phyloP scores from a whole-genome alignment of 2,113 vertebrate species.

The Phalacrocorax brasilianus region DNA sequence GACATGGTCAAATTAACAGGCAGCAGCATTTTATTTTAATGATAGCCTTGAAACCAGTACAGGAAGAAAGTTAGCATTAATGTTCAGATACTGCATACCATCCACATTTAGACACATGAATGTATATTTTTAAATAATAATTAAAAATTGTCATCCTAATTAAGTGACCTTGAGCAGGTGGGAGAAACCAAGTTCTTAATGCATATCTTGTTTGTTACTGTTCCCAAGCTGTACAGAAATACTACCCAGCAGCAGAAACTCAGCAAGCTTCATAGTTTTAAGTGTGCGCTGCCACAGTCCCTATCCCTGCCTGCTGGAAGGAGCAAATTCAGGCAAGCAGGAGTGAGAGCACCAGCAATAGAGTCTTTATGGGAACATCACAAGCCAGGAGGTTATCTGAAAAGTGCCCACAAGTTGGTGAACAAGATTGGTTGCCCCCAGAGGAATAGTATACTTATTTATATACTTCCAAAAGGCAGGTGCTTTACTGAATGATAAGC shows the following conservation, averaged over 20 bases:
- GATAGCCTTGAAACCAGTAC: slow-evolving; percentile 43
- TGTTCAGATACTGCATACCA: neutral
- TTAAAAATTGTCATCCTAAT: neutral
- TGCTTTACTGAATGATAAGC: neutral
- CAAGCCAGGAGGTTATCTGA: neutral
- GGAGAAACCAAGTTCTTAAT: neutral
- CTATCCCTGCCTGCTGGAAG: neutral
- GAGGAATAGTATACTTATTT: neutral
- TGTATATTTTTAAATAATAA: neutral
- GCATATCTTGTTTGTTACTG: neutral
- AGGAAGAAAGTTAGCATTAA: slow-evolving; percentile 33
- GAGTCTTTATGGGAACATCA: neutral
- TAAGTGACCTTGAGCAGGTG: neutral
- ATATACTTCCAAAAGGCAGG: neutral
- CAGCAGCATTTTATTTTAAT: slow-evolving; percentile 53
- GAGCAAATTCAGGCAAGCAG: neutral
- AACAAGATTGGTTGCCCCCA: neutral
- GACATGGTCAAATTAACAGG: slow-evolving; percentile 60
- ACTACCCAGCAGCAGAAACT: neutral
- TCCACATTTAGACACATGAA: neutral
- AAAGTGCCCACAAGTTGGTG: neutral
- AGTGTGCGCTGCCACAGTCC: neutral
- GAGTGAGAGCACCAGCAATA: neutral
- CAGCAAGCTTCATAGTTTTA: neutral
- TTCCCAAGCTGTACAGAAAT: neutral